These are phyloP conservation scores for Hassar affinis DNA, from an alignment of 2,113 vertebrate genomes.

Conservation along the genomic window DNA sequence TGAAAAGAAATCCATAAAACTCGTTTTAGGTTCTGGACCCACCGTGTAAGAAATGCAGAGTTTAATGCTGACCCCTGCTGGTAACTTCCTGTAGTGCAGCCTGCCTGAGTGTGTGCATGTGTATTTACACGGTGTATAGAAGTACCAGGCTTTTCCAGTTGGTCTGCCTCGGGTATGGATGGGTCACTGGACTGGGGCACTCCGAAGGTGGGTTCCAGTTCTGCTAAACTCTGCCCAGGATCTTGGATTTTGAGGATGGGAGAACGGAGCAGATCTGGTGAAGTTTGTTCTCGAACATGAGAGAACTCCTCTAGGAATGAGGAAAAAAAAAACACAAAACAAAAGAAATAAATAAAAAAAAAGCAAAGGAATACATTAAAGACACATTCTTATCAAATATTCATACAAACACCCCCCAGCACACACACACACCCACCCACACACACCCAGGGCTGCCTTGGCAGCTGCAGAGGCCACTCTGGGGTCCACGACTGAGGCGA, in stretches of 20 bases:
- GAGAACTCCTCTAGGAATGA: constrained; percentile 89
- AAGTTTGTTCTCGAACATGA: constrained; percentile 83
- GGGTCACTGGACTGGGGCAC: constrained; percentile 80
- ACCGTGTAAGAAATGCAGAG: not conserved
- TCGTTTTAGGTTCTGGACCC: not conserved
- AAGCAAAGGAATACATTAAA: not conserved
- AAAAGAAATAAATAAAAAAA: too few relatives aligned
- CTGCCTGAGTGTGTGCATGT: not conserved
- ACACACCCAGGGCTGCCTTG: constrained; percentile 86
- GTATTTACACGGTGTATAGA: not conserved
- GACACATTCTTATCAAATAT: not conserved
- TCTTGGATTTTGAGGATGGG: constrained; percentile 81
- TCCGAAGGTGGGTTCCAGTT: constrained; percentile 60
- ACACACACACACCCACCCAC: not conserved
- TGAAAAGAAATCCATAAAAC: not conserved
- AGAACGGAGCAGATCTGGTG: constrained; percentile 78
- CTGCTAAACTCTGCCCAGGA: constrained; percentile 64
- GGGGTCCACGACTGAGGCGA: constrained; percentile 94
- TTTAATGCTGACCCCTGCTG: constrained; percentile 12
- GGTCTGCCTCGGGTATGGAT: constrained; percentile 74
- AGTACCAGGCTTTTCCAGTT: constrained; percentile 80
- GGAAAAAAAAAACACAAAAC: not conserved
- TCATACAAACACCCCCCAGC: too few relatives aligned
- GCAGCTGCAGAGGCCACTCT: constrained; percentile 91
- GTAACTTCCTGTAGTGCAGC: not conserved